Conservation (phyloP, 2,888 invertebrate genomes). For the Anodontia alba region DNA sequence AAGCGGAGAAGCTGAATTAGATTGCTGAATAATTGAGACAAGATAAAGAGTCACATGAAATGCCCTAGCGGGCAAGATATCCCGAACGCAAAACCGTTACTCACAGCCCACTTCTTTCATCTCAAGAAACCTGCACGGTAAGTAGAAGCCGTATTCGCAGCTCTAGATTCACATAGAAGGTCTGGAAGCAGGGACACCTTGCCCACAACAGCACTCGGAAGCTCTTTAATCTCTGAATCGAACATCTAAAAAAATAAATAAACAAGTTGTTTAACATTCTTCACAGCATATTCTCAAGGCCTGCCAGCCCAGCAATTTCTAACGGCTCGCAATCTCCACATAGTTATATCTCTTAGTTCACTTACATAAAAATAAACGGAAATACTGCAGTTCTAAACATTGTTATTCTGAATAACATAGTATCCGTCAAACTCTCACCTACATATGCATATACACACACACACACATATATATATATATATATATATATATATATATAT, state of each 20-base stretch:
- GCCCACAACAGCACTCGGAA: constrained; percentile 40
- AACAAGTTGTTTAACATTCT: no score
- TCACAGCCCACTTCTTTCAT: constrained; percentile 39
- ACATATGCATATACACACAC: no score
- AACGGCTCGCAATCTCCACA: not conserved
- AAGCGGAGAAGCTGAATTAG: constrained; percentile 47
- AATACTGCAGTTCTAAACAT: no score
- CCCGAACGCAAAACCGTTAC: not conserved
- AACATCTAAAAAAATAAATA: constrained; percentile 12
- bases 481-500: no score
- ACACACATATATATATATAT: no score
- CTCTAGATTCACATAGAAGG: constrained; percentile 15
- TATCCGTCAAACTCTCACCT: no score
- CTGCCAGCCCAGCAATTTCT: not conserved
- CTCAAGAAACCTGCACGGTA: constrained; percentile 41
- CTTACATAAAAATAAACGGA: no score
- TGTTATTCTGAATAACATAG: no score
- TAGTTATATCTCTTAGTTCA: no score
- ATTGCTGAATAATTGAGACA: constrained; percentile 39
- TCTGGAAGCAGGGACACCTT: constrained; percentile 40
- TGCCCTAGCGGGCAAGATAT: constrained; percentile 47
- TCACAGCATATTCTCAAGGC: not conserved
- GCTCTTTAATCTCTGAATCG: constrained; percentile 15
- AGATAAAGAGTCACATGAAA: constrained; percentile 55
- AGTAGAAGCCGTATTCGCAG: constrained; percentile 12